phyloP scores from a whole-genome alignment of 2,797 vertebrate species.

The Chelmon rostratus region DNA sequence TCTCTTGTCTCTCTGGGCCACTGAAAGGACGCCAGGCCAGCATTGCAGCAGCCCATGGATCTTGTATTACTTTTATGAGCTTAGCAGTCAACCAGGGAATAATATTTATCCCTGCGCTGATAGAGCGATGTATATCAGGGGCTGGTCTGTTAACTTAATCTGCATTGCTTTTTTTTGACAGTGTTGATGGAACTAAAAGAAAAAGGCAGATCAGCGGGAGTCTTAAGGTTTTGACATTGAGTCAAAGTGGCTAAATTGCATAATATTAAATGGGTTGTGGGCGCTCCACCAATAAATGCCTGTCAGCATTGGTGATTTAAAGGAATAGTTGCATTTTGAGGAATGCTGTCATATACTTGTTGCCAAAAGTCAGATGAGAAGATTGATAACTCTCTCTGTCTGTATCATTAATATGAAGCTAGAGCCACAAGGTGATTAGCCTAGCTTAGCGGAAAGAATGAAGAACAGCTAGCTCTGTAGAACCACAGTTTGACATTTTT shows the following conservation, averaged over 20 bases:
- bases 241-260: not conserved
- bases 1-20: constrained; percentile 53
- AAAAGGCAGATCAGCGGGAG: not conserved
- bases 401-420: not conserved
- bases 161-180: constrained; percentile 56
- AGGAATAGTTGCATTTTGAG: constrained; percentile 8
- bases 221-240: constrained; percentile 5
- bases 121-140: constrained; percentile 66
- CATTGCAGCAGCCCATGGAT: constrained; percentile 62
- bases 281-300: not conserved
- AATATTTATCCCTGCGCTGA: constrained; percentile 76
- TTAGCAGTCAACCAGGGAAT: constrained; percentile 78
- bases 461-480: not conserved
- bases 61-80: constrained; percentile 83
- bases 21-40: constrained; percentile 69
- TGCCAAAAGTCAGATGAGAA: not conserved
- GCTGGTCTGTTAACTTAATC: constrained; percentile 77
- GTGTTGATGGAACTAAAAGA: constrained; percentile 14
- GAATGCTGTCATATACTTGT: not conserved
- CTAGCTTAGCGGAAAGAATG: constrained; percentile 11
- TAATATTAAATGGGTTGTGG: constrained; percentile 2
- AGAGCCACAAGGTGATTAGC: not conserved
- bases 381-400: not conserved
- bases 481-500: not conserved
- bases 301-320: not conserved